Evolutionary conservation across 2,113 vertebrate species (phyloP), one percentile per base, ranked within the genome.

Genomic region (Phainopepla nitens): DNA sequence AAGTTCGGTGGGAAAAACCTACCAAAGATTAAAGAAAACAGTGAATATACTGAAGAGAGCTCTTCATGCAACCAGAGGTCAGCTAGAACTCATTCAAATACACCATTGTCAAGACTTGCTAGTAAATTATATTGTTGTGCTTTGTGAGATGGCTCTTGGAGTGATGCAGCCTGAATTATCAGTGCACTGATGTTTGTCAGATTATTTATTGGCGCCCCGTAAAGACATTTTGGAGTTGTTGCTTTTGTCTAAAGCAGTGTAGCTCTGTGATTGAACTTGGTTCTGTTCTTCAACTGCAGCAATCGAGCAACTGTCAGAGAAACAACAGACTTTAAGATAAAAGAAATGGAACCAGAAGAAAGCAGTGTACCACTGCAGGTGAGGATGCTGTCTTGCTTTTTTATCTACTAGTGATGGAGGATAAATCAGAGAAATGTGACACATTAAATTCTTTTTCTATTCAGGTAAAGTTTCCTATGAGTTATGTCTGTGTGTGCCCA

Each of bases 1-100:
- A 94, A 69, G 16, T 19, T 24, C 13, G 3, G 4, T 54, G 68
- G 35, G 41, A 95, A 44, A 33, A 33, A 35, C 4, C 56, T 98
- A 73, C 76, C 42, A 45, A 92, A 94, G 85, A 97, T 98, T 25
- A 58, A 60, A 6, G 98, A 98, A 93, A 88, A 56, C 4, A 31
- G n/a, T 15, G 97, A 97, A 72, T 44, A 33, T 33, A 53, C 51
- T 22, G 9, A 47, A 35, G 71, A 6, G 44, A 84, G 25, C 15
- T 28, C n/a, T 54, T 75, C 68, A 2, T 27, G 10, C 44, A 27
- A 2, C 13, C 47, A 14, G 19, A 98, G 98, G 98, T 98, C 68
- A 33, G 96, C 75, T 57, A 35, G 58, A 91, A 47, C 11, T 68
- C 20, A 5, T 61, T 77, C 24, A 57, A 49, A 39, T 47, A 13